Conservation (phyloP, 2,888 invertebrate genomes). For the Villa cingulata region DNA sequence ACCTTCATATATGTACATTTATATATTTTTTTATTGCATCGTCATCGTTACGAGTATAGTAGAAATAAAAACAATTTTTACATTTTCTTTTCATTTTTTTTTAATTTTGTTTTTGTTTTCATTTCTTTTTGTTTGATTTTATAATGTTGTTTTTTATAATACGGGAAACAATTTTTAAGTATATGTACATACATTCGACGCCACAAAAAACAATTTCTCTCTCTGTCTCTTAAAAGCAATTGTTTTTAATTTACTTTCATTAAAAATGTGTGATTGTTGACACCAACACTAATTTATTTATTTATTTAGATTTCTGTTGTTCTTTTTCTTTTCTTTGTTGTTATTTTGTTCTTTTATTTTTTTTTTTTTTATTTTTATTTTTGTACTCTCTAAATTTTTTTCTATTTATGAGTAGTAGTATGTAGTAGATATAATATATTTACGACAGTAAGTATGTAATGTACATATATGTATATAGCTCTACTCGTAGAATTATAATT, state of each 20-base stretch:
- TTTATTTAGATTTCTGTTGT: no score
- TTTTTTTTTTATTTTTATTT: no score
- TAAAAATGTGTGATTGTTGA: neutral
- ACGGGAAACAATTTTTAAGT: neutral
- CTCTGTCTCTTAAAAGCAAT: neutral
- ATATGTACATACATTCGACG: neutral
- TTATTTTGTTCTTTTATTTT: no score
- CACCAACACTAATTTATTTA: neutral
- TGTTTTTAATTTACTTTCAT: neutral
- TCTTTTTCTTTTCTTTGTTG: no score
- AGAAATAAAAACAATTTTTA: slow-evolving; percentile 1
- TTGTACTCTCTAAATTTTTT: no score
- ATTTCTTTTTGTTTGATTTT: slow-evolving; percentile 3
- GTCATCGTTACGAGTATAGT: neutral
- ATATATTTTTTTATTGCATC: no score
- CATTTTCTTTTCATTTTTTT: slow-evolving; percentile 2
- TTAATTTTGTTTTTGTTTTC: neutral
- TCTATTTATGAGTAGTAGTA: no score
- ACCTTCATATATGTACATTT: no score
- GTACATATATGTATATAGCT: no score
- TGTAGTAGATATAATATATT: no score
- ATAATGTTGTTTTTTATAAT: neutral
- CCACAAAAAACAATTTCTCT: neutral
- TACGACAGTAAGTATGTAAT: no score
- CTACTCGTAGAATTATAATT: no score